Evolutionary conservation across 2,113 vertebrate species (phyloP), one percentile per base, ranked within the genome.

Genomic region (Dipodomys merriami): DNA sequence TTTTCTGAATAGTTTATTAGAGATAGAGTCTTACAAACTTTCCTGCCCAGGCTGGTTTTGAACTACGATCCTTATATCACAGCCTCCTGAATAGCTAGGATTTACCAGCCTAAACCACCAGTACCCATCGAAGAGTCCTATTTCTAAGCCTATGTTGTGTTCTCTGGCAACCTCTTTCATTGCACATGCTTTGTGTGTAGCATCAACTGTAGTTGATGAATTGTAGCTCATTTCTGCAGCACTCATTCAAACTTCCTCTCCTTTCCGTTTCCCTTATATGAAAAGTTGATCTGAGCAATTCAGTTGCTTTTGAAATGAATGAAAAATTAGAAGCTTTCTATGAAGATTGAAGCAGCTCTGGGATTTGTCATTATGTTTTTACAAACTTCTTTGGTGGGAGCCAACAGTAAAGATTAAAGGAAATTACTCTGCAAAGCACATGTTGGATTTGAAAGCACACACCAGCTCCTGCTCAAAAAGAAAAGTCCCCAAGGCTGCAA

Each of bases 311-410:
- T 68, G 62, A 49, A 72, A 46, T 95, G 44, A 39, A 84, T 90
- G 57, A 62, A 30, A 95, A 67, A 76, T 95, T 85, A 92, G 23
- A 57, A 62, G 79, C 2, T 18, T 0, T 3, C 81, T 91, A 57
- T 89, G 2, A 30, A 86, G 83, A 57, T 71, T 88, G 65, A 81
- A 78, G 39, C 20, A 83, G 78, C 65, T 57, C 74, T 1, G 60
- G 91, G 83, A 93, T 96, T 90, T 94, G 49, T 86, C 83, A 78
- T 95, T 82, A 85, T 20, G 87, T 65, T 92, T 94, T 85, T 78
- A 82, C 72, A 92, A 73, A 93, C 93, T 93, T 96, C 91, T 93
- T 96, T 91, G 89, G 86, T 83, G 88, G 49, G 60, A 91, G 44
- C 5, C 57, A 86, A 93, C 86, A 91, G 84, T 92, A 86, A 85